Evolutionary conservation across 2,888 invertebrate species (phyloP), one percentile per base, ranked within the genome.

Genomic region (Aporophyla nigra): DNA sequence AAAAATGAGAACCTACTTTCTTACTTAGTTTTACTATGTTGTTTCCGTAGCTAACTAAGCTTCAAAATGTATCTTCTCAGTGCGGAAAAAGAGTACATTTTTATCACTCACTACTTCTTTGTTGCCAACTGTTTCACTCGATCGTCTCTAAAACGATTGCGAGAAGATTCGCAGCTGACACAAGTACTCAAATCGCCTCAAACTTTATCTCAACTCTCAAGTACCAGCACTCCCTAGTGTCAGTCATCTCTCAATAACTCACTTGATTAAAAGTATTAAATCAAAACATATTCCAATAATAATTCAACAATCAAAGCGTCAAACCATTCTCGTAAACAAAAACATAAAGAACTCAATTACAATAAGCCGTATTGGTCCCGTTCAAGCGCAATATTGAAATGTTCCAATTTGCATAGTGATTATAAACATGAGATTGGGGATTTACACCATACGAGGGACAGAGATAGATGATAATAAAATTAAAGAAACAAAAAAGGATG

Each of bases 321-420:
- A 82, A 83, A 84, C 86, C 83, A 86, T 88, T 88, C 82, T 86
- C 84, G 83, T 90, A 88, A 90, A 91, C 90, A 91, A 92, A 93
- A 93, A 92, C 91, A 89, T 88, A 89, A 88, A 88, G 87, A 91
- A 93, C 92, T 91, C 94, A 93, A 93, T 94, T 93, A 93, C 92
- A 94, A 93, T 93, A 92, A 93, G 91, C 93, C 89, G 88, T 91
- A 92, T 91, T 91, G 87, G 90, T 89, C 90, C 88, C 91, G 90
- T 90, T 92, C 91, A 92, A 91, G 93, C 93, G 93, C 91, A 93
- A 93, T 94, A 95, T 95, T 94, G 93, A 93, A 95, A 94, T 93
- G 91, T 91, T 92, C 91, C 91, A 93, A 95, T 95, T 95, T 95
- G 94, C 95, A 95, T 95, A 95, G 94, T 94, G 94, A 94, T 94